Evolutionary conservation across 2,113 vertebrate species (phyloP).

Genomic region (Columba livia): DNA sequence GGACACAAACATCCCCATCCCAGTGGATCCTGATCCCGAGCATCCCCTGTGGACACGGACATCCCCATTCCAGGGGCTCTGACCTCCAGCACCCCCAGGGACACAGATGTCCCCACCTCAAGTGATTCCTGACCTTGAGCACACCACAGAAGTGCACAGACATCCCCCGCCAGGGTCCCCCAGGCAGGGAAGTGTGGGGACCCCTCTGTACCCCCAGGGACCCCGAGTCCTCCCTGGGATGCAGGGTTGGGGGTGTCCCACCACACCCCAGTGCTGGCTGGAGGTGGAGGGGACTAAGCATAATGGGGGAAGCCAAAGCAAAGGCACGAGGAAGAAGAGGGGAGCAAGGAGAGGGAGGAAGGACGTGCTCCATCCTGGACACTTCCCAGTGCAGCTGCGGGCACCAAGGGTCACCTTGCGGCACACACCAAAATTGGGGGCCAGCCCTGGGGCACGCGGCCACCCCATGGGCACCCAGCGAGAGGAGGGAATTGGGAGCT

Average conservation of each 20-base stretch:
- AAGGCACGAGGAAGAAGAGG: background rate
- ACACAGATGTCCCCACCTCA: fast-evolving
- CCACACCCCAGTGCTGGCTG: background rate
- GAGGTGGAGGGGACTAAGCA: fast-evolving
- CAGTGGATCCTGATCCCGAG: background rate
- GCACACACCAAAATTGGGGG: background rate
- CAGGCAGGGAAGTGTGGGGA: background rate
- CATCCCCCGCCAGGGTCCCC: fast-evolving
- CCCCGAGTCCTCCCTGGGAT: background rate
- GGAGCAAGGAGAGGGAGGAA: background rate
- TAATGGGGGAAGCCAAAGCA: background rate
- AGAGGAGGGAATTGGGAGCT: background rate
- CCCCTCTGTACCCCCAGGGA: no score
- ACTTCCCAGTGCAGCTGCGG: no score
- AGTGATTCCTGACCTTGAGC: fast-evolving
- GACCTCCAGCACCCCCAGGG: background rate
- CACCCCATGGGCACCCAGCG: no score
- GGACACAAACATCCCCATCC: no score
- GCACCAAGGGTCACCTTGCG: no score
- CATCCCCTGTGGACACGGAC: no score
- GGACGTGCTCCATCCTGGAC: background rate
- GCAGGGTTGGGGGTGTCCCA: background rate
- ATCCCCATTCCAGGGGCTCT: no score
- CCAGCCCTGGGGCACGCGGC: background rate
- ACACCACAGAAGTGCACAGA: no score